Evolutionary conservation across 2,888 invertebrate species (phyloP).

Genomic region (Calameuta filiformis): DNA sequence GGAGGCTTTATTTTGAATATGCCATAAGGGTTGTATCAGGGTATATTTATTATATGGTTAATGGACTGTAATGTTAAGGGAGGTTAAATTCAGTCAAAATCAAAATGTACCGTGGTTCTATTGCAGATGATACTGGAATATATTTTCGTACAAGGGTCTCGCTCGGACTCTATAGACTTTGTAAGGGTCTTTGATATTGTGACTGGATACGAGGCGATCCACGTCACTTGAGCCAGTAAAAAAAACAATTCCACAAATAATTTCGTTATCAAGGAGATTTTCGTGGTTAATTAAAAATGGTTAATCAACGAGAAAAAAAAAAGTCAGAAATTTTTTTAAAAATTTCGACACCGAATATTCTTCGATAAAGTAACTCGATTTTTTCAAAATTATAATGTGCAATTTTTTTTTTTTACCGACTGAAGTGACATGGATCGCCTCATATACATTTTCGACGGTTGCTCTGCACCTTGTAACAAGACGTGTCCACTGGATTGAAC

Average conservation of each 20-base stretch:
- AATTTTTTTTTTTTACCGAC: too few relatives aligned
- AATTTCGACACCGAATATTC: too few relatives aligned
- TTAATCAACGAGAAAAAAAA: too few relatives aligned
- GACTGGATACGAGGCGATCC: neutral
- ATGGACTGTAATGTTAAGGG: conserved; percentile 12
- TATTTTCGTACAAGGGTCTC: neutral
- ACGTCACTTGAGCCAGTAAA: too few relatives aligned
- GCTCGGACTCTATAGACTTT: too few relatives aligned
- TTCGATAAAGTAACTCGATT: too few relatives aligned
- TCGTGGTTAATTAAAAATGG: too few relatives aligned
- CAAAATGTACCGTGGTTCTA: conserved; percentile 34
- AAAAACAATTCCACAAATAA: too few relatives aligned
- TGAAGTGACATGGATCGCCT: too few relatives aligned
- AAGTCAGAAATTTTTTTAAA: too few relatives aligned
- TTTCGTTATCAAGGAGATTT: too few relatives aligned
- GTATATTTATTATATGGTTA: neutral
- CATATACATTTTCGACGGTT: neutral
- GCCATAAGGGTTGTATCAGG: neutral
- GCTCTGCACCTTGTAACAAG: neutral
- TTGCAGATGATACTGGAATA: neutral
- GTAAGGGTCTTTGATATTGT: neutral
- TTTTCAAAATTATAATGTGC: too few relatives aligned
- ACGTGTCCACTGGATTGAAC: neutral
- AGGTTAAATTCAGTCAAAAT: conserved; percentile 45
- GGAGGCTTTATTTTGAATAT: neutral